Percentiles rank a stretch among this genome's conserved stretches.
These are phyloP conservation scores for Patella depressa DNA, from an alignment of 2,888 invertebrate species.

Conservation along the genomic window DNA sequence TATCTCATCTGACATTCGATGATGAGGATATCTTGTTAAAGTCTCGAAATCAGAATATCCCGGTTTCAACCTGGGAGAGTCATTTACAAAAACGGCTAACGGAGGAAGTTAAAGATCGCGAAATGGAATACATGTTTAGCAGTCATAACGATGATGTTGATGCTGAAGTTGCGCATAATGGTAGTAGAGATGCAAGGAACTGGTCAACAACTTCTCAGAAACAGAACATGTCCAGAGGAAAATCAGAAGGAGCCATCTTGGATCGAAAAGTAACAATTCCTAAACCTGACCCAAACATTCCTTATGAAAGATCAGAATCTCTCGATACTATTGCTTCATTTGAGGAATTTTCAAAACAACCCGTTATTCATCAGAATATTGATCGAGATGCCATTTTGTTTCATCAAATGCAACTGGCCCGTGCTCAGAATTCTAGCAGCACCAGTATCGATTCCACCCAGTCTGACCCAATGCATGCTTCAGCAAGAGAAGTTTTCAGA, in stretches of 20 bases:
- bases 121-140: constrained; percentile 52
- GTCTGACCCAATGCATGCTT: constrained; percentile 56
- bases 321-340: constrained; percentile 42
- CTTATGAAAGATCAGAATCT: constrained; percentile 25
- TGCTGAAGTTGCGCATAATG: constrained; percentile 34
- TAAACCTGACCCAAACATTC: background rate
- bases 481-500: constrained; percentile 43
- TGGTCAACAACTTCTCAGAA: constrained; percentile 44
- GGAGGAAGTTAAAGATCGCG: constrained; percentile 64
- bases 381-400: constrained; percentile 64
- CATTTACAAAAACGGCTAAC: constrained; percentile 59
- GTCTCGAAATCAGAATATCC: constrained; percentile 29
- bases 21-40: background rate
- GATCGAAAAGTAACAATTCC: background rate
- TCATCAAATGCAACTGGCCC: constrained; percentile 60
- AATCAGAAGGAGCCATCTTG: constrained; percentile 13
- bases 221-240: background rate
- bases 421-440: constrained; percentile 52
- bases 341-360: constrained; percentile 41
- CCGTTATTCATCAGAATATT: constrained; percentile 47
- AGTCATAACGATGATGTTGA: constrained; percentile 37
- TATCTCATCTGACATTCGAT: background rate
- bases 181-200: constrained; percentile 37
- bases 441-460: constrained; percentile 60
- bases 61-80: constrained; percentile 56